phyloP scores from a whole-genome alignment of 64 coral and sea anemone species.

The Pocillopora damicornis region DNA sequence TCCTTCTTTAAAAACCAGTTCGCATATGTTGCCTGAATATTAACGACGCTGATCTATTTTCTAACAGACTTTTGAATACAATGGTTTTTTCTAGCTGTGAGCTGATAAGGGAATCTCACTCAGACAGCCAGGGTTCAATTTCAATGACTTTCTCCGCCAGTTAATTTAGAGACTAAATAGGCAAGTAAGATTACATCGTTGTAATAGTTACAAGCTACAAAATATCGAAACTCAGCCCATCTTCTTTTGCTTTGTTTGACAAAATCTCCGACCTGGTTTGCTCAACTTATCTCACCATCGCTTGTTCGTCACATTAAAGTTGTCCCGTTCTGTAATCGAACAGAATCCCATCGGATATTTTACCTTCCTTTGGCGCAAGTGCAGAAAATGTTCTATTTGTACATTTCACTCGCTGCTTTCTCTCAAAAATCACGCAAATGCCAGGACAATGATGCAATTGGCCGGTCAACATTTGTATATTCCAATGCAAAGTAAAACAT shows the following conservation, averaged over 20 bases:
- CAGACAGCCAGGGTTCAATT: conserved; percentile 2
- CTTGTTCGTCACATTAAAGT: not conserved
- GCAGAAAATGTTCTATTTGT: not conserved
- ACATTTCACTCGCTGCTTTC: not conserved
- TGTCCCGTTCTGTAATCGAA: not conserved
- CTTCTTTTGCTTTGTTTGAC: too few species aligned
- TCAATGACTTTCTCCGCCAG: not conserved
- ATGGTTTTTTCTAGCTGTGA: not conserved
- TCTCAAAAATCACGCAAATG: conserved; percentile 6
- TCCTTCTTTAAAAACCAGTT: not conserved
- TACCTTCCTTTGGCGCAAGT: conserved; percentile 13
- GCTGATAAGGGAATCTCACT: conserved; percentile 20
- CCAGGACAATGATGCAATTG: not conserved
- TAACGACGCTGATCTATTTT: not conserved
- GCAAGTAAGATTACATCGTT: not conserved
- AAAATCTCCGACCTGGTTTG: too few species aligned
- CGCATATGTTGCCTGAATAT: not conserved
- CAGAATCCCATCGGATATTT: not conserved
- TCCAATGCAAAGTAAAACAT: not conserved
- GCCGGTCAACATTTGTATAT: not conserved
- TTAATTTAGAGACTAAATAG: not conserved
- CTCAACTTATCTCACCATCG: not conserved
- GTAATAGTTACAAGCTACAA: not conserved
- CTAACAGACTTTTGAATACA: conserved; percentile 21
- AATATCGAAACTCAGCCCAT: too few species aligned